Percentiles rank a stretch among this genome's conserved stretches.
Evolutionary conservation across 2,113 vertebrate genomes (phyloP).

Genomic region (Aplodontia rufa): DNA sequence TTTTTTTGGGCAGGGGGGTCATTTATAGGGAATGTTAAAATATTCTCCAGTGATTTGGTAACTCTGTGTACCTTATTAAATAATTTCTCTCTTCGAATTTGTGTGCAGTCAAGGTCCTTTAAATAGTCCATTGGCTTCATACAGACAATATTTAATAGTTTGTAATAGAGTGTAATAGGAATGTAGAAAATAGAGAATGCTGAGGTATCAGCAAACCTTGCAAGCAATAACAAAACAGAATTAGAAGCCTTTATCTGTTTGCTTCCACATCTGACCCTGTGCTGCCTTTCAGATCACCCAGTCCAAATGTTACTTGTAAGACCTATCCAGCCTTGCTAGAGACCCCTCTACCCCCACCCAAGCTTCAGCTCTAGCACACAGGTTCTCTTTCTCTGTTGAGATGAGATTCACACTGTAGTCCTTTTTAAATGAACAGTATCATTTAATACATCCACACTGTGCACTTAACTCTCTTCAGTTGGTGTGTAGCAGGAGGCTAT

Average conservation of each 20-base stretch:
- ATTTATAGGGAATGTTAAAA: constrained; percentile 28
- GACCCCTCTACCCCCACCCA: no score
- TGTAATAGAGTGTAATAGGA: not conserved
- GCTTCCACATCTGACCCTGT: not conserved
- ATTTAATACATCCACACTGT: not conserved
- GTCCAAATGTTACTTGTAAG: not conserved
- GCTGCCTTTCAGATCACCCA: not conserved
- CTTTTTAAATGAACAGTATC: not conserved
- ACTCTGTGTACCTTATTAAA: not conserved
- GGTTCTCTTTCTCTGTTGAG: not conserved
- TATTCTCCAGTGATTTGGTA: not conserved
- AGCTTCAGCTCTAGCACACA: not conserved
- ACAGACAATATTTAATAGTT: not conserved
- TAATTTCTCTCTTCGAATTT: not conserved
- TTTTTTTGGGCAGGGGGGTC: not conserved
- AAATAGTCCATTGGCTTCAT: not conserved
- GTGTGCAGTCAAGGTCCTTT: not conserved
- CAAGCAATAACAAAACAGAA: not conserved
- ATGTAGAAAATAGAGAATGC: not conserved
- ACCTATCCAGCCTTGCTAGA: not conserved
- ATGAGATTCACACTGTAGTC: not conserved
- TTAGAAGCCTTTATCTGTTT: not conserved
- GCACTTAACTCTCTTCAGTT: not conserved
- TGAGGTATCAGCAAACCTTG: not conserved
- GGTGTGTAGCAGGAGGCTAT: not conserved